Evolutionary conservation across 92 coral and sea anemone species (phyloP).

Genomic region (Epizoanthus stellaris): DNA sequence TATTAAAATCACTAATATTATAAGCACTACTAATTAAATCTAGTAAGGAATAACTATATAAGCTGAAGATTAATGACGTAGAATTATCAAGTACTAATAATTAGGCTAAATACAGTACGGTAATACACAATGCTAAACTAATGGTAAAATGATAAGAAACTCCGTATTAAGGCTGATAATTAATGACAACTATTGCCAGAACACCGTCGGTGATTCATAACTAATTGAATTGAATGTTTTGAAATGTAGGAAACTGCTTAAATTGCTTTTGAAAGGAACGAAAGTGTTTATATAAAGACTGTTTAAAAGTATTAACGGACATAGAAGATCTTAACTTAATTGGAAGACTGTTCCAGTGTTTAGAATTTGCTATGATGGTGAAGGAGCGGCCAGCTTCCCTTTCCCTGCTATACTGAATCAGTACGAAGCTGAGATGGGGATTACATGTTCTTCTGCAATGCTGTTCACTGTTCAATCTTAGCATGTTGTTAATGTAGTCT

Average conservation of each 20-base stretch:
- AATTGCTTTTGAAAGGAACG: slow-evolving; percentile 7
- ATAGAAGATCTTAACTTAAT: slow-evolving; percentile 4
- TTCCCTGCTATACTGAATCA: background rate
- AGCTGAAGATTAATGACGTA: too few species aligned
- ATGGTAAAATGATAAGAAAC: too few species aligned
- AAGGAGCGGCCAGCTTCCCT: slow-evolving; percentile 9
- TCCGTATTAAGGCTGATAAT: too few species aligned
- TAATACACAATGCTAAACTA: too few species aligned
- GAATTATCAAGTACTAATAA: too few species aligned
- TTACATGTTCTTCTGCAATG: background rate
- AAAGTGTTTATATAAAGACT: background rate
- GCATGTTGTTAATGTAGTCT: background rate
- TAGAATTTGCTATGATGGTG: background rate
- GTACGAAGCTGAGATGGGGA: background rate
- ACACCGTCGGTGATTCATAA: background rate
- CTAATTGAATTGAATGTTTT: too few species aligned
- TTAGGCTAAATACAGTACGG: too few species aligned
- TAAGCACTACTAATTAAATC: too few species aligned
- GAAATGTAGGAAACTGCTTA: slow-evolving; percentile 6
- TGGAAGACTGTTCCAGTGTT: slow-evolving; percentile 8
- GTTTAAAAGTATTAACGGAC: slow-evolving; percentile 10
- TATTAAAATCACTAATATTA: too few species aligned
- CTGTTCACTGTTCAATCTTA: background rate
- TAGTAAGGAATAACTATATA: too few species aligned
- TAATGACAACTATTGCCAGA: too few species aligned